A percentile compares a stretch with the other conserved stretches of the same genome.
Conservation (phyloP, 2,888 invertebrate species). For the Plemyria rubiginata region DNA sequence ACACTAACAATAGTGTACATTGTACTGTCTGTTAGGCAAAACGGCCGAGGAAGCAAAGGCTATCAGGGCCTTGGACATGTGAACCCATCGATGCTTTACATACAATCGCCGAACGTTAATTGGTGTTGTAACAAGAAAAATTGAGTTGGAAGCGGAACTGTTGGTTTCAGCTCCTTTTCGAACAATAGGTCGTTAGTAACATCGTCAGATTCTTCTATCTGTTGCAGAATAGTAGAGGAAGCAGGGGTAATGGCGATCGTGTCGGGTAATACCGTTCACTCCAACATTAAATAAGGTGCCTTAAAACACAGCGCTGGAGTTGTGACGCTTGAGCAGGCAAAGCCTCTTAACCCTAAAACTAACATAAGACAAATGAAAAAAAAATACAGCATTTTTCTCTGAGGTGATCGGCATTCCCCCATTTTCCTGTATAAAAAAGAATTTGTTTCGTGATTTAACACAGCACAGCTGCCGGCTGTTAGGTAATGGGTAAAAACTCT, state of each 20-base stretch:
- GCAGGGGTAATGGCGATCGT: too few relatives aligned
- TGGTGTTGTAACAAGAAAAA: constrained; percentile 49
- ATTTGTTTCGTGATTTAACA: constrained; percentile 51
- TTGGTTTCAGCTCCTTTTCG: constrained; percentile 52
- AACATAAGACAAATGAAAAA: too few relatives aligned
- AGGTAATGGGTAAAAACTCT: constrained; percentile 22
- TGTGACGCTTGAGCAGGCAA: too few relatives aligned
- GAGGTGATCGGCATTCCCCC: too few relatives aligned
- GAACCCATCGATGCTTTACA: constrained; percentile 49
- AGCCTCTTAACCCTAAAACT: too few relatives aligned
- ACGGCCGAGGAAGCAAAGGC: constrained; percentile 72
- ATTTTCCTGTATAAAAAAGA: too few relatives aligned
- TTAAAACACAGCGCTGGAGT: too few relatives aligned
- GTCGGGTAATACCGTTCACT: too few relatives aligned
- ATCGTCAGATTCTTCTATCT: constrained; percentile 38
- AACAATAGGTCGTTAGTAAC: constrained; percentile 61
- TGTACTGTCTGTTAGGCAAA: constrained; percentile 75
- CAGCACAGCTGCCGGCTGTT: constrained; percentile 33
- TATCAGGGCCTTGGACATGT: constrained; percentile 75
- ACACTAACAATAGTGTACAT: constrained; percentile 68
- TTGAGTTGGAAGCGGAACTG: constrained; percentile 68
- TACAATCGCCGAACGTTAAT: constrained; percentile 42
- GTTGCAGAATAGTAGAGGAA: constrained; percentile 48
- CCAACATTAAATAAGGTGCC: too few relatives aligned
- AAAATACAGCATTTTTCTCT: too few relatives aligned